Percentiles rank a stretch among this genome's conserved stretches.
phyloP scores from a whole-genome alignment of 2,113 vertebrate genomes.

The Macheiramphus alcinus region DNA sequence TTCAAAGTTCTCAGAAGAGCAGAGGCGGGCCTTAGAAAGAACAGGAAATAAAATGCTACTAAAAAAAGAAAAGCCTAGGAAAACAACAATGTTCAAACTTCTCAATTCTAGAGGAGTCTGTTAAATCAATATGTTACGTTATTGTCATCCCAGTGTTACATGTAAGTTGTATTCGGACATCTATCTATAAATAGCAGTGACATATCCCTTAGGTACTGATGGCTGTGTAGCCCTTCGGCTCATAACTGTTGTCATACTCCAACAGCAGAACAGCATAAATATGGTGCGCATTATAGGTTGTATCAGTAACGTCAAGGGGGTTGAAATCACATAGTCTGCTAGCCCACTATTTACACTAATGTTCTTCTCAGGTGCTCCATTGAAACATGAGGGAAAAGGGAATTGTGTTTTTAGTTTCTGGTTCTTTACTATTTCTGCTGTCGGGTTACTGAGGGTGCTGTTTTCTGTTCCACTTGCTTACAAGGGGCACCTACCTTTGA shows the following conservation, averaged over 20 bases:
- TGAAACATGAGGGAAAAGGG: not conserved
- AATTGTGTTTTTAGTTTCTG: not conserved
- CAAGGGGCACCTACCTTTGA: not conserved
- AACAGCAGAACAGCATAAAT: not conserved
- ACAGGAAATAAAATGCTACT: not conserved
- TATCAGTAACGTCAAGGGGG: not conserved
- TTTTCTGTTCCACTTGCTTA: not conserved
- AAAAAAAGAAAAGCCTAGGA: not conserved
- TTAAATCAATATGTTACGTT: not conserved
- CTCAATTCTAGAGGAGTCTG: not conserved
- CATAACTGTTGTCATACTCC: not conserved
- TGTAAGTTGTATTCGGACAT: not conserved
- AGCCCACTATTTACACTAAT: not conserved
- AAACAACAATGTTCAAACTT: not conserved
- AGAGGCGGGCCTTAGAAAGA: not conserved
- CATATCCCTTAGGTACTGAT: not conserved
- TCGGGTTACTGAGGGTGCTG: not conserved
- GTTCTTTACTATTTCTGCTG: not conserved
- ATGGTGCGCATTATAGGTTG: not conserved
- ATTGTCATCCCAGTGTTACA: not conserved
- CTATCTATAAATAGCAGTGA: not conserved
- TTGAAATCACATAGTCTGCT: not conserved
- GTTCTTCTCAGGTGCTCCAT: accelerated
- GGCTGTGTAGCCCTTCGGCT: not conserved
- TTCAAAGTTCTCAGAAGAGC: not conserved